phyloP scores from a whole-genome alignment of 2,888 invertebrate genomes.

The Elmis aenea region DNA sequence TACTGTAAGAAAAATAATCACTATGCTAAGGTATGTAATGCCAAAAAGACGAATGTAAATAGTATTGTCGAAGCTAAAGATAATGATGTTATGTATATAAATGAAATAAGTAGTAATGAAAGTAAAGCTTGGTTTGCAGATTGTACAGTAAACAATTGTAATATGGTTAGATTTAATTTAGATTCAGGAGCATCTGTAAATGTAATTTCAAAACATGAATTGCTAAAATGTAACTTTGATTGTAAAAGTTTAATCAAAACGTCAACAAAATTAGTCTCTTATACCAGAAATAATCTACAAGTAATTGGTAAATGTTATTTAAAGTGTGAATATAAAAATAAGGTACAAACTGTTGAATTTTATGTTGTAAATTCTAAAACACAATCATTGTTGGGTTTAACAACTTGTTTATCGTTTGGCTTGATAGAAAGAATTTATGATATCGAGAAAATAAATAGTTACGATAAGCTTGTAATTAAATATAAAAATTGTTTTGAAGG shows the following conservation, averaged over 20 bases:
- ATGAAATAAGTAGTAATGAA: no score
- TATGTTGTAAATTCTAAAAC: conserved; percentile 11
- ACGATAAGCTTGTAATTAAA: no score
- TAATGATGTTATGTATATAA: no score
- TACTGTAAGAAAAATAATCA: conserved; percentile 14
- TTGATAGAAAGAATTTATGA: no score
- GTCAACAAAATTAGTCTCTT: conserved; percentile 10
- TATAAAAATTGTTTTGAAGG: no score
- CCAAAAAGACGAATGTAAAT: neutral
- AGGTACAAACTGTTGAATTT: conserved; percentile 6
- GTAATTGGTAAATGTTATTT: conserved; percentile 12
- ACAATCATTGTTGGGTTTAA: conserved; percentile 6
- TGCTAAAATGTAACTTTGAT: no score
- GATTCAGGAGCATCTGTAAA: conserved; percentile 12
- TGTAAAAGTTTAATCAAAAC: conserved; percentile 2
- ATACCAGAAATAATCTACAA: conserved; percentile 13
- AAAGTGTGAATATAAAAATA: conserved; percentile 8
- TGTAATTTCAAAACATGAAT: no score
- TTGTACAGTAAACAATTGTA: no score
- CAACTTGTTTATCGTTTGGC: no score
- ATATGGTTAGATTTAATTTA: conserved; percentile 9
- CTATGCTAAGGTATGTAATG: conserved; percentile 15
- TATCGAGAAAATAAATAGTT: no score
- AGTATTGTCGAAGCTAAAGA: neutral
- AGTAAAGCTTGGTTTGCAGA: no score